phyloP scores from a whole-genome alignment of 2,888 invertebrate genomes.

The Agonopterix arenella region DNA sequence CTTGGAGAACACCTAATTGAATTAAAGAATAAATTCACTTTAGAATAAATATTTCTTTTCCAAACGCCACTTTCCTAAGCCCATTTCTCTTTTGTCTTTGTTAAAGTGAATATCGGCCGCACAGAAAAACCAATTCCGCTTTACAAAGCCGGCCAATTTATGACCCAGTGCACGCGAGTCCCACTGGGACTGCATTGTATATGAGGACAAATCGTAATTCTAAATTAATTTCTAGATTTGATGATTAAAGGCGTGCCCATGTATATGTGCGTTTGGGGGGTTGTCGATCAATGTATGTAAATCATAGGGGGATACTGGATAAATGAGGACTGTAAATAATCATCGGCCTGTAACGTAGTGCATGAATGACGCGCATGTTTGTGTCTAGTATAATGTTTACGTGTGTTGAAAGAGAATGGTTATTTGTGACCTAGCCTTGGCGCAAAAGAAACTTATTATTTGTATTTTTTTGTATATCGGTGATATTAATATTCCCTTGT shows the following conservation, averaged over 20 bases:
- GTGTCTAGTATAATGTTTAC: neutral
- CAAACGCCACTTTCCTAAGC: slow-evolving; percentile 18
- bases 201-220: slow-evolving; percentile 11
- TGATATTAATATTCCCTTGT: too few species aligned
- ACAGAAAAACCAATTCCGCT: slow-evolving; percentile 56
- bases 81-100: slow-evolving; percentile 25
- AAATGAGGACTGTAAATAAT: too few species aligned
- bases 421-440: too few species aligned
- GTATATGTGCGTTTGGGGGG: neutral
- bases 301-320: neutral
- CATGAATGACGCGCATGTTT: neutral
- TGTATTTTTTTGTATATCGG: too few species aligned
- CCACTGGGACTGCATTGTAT: slow-evolving; percentile 18
- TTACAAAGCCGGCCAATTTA: slow-evolving; percentile 58
- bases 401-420: neutral
- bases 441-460: too few species aligned
- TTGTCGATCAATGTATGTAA: too few species aligned
- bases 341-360: too few species aligned
- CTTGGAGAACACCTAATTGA: too few species aligned
- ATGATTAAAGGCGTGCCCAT: neutral
- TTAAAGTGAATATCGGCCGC: slow-evolving; percentile 34
- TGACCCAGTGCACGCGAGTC: slow-evolving; percentile 39
- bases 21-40: too few species aligned
- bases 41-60: too few species aligned
- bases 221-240: slow-evolving; percentile 12